phyloP scores from a whole-genome alignment of 2,113 vertebrate species.

The Dromas ardeola region DNA sequence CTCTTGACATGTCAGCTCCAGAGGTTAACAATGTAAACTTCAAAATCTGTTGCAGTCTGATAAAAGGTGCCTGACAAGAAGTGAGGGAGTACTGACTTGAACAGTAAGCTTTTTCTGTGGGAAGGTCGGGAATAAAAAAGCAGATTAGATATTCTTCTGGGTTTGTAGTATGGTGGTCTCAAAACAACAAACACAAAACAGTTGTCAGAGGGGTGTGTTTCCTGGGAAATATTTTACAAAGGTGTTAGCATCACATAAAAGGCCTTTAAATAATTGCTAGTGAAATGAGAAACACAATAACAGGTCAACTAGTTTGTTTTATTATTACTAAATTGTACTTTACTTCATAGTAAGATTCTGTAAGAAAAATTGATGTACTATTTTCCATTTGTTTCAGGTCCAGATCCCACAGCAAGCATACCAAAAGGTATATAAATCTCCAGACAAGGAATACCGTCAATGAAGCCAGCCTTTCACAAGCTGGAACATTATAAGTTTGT shows the following conservation, averaged over 20 bases:
- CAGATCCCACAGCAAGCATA: slow-evolving; percentile 83
- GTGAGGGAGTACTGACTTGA: neutral
- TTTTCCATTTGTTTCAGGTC: slow-evolving; percentile 74
- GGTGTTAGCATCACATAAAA: neutral
- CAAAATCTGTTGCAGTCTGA: neutral
- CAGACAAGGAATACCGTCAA: neutral
- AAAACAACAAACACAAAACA: neutral
- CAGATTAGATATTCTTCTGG: neutral
- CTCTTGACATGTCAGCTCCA: neutral
- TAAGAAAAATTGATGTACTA: neutral
- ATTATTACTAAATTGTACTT: neutral
- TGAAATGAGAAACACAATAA: neutral
- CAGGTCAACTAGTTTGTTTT: neutral
- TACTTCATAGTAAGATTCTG: neutral
- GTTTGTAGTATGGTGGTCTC: neutral
- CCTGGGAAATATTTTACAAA: neutral
- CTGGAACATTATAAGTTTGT: neutral
- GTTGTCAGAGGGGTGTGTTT: neutral
- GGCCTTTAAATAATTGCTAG: neutral
- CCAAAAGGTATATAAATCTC: slow-evolving; percentile 75
- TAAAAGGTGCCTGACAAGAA: neutral
- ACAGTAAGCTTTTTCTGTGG: neutral
- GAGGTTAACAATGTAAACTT: neutral
- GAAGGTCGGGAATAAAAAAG: neutral
- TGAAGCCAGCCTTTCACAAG: neutral